Evolutionary conservation across 1,140 invertebrate species (phyloP).

Genomic region (Sitobion miscanthi): DNA sequence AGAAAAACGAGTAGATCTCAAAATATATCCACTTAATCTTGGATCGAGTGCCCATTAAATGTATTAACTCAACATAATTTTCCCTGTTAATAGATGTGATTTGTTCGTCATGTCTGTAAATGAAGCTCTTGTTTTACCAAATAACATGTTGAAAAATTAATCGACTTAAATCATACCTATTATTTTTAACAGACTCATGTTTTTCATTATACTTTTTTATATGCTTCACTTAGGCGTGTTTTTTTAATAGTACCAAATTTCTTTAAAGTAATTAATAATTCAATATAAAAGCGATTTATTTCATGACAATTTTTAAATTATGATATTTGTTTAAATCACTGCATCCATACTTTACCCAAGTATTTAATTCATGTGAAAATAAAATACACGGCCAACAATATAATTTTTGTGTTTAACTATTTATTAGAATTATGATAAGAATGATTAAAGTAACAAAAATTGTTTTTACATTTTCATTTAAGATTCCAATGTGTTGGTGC

Average conservation of each 20-base stretch:
- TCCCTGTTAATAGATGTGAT: no score
- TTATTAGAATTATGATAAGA: not conserved
- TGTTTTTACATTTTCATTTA: no score
- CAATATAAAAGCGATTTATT: not conserved
- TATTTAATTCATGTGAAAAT: constrained; percentile 15
- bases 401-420: not conserved
- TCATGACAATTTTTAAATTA: constrained; percentile 35
- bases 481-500: no score
- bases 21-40: not conserved
- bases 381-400: constrained; percentile 25
- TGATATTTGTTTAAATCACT: constrained; percentile 16
- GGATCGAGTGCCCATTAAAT: no score
- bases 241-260: constrained; percentile 23
- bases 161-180: not conserved
- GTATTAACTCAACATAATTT: no score
- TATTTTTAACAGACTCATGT: not conserved
- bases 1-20: not conserved
- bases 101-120: no score
- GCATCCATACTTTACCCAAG: not conserved
- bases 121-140: not conserved
- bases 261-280: constrained; percentile 31
- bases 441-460: no score
- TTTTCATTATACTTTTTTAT: constrained; percentile 24
- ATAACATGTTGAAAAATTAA: not conserved
- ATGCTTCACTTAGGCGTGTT: constrained; percentile 2